These are phyloP conservation scores for Heliocidaris tuberculata DNA, from an alignment of 35 echinoderm and acorn worm genomes.

Conservation along the genomic window DNA sequence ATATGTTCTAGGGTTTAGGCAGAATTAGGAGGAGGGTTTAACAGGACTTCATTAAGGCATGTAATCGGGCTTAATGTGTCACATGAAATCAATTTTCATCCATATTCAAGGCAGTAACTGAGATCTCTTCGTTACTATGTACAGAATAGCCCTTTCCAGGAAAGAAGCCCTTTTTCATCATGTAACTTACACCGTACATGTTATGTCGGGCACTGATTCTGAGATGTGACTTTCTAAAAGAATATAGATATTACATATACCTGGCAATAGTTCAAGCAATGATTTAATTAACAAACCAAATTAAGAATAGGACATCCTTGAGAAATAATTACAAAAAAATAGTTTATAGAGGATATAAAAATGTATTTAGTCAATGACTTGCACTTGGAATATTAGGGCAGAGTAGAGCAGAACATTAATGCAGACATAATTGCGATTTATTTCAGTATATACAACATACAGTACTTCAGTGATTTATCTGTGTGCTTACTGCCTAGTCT, in stretches of 20 bases:
- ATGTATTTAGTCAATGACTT: neutral
- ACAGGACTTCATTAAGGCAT: neutral
- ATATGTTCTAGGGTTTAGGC: neutral
- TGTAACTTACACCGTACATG: neutral
- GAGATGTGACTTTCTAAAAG: neutral
- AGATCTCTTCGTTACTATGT: neutral
- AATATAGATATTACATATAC: neutral
- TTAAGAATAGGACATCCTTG: neutral
- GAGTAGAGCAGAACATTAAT: neutral
- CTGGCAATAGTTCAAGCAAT: neutral
- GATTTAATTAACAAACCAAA: neutral
- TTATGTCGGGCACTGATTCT: neutral
- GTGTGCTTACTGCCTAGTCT: neutral
- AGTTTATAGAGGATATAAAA: too few relatives aligned
- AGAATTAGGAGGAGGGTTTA: slow-evolving; percentile 1
- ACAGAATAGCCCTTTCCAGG: neutral
- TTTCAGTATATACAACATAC: neutral
- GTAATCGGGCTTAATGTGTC: slow-evolving; percentile 5
- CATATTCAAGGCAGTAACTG: neutral
- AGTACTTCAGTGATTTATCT: neutral
- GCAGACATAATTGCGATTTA: neutral
- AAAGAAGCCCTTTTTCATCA: neutral
- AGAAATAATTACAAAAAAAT: neutral
- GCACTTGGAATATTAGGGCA: neutral
- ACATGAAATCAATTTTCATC: slow-evolving; percentile 12